Evolutionary conservation across 30 jellyfish, hydroid and myxozoan species (phyloP).

Genomic region (Rhopilema esculentum): DNA sequence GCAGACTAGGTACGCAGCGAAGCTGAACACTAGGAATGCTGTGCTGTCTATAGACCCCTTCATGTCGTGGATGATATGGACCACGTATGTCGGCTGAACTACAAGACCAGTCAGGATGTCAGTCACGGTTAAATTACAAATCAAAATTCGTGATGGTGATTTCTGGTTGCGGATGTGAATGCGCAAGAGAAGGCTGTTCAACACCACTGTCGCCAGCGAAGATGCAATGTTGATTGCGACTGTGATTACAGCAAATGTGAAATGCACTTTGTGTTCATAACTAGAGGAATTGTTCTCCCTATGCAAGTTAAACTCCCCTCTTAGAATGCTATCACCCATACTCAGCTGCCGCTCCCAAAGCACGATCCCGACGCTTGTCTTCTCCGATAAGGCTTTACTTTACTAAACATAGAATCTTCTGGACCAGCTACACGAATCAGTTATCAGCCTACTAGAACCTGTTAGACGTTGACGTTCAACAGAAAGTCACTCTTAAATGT

Average conservation of each 20-base stretch:
- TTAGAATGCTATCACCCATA: slow-evolving; percentile 56
- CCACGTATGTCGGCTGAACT: slow-evolving; percentile 63
- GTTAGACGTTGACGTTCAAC: too few species aligned
- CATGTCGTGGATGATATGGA: slow-evolving; percentile 37
- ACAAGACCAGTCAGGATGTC: slow-evolving; percentile 57
- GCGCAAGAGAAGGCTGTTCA: slow-evolving; percentile 33
- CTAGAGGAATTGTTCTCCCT: slow-evolving; percentile 9
- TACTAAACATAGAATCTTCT: neutral
- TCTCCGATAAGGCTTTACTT: neutral
- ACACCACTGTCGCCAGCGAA: neutral
- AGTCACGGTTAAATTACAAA: slow-evolving; percentile 37
- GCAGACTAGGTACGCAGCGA: slow-evolving; percentile 63
- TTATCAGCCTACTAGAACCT: too few species aligned
- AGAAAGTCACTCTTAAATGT: too few species aligned
- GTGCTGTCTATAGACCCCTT: slow-evolving; percentile 5
- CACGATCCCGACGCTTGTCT: too few species aligned
- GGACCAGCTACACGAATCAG: too few species aligned
- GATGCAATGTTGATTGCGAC: slow-evolving; percentile 15
- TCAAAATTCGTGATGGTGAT: slow-evolving; percentile 49
- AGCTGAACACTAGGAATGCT: slow-evolving; percentile 38
- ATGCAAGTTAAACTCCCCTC: neutral
- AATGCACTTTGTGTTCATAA: neutral
- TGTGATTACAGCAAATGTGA: slow-evolving; percentile 29
- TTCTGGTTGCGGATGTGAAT: slow-evolving; percentile 37
- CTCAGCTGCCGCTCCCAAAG: too few species aligned